Base-by-base conservation (phyloP, 2,113 vertebrate genomes). In the Dipodomys ordii region DNA sequence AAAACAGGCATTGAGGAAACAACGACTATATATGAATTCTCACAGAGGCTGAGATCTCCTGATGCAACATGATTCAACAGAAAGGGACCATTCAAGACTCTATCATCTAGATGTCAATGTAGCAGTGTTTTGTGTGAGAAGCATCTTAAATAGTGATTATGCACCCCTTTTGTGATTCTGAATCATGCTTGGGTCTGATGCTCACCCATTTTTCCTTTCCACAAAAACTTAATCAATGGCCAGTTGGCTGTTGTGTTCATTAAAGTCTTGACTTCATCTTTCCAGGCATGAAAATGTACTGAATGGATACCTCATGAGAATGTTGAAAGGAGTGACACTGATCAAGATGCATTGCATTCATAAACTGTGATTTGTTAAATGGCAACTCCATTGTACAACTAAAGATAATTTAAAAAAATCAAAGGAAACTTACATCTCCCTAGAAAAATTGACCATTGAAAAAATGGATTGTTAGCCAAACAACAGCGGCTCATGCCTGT, bases 381-480 rank as follows among this genome's bases (percentile, higher is more conserved):
- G 16, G 15, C 53, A 57, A 57, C 15, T 13, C 53, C 15, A 18
- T 57, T 57, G 53, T 57, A 57, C 15, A 57, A 18, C 53, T 57
- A 57, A 57, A 57, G 53, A 57, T 16, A 18, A 57, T 57, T 57
- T 57, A 2, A 15, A 19, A 35, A 80, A 39, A 27, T 30, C 73
- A 90, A 96, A 83, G 74, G 82, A 88, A 88, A 92, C 69, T 87
- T 30, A 90, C 83, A 49, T 80, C 89, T 57, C 64, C 77, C 49
- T 93, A 92, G 72, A 83, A 88, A 95, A 94, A 68, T 30, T 71
- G 65, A 90, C 87, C 71, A 79, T 80, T 71, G 90, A 72, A 93
- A 88, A 91, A 77, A 18, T 57, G 53, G 35, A n/a, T 64, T 46
- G 30, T 32, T 57, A 46, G 27, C 30, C 22, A 28, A 39, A 8